Percentiles rank a stretch among this genome's conserved stretches.
phyloP scores from a whole-genome alignment of 2,888 invertebrate genomes.

The Ennomos quercinarius region DNA sequence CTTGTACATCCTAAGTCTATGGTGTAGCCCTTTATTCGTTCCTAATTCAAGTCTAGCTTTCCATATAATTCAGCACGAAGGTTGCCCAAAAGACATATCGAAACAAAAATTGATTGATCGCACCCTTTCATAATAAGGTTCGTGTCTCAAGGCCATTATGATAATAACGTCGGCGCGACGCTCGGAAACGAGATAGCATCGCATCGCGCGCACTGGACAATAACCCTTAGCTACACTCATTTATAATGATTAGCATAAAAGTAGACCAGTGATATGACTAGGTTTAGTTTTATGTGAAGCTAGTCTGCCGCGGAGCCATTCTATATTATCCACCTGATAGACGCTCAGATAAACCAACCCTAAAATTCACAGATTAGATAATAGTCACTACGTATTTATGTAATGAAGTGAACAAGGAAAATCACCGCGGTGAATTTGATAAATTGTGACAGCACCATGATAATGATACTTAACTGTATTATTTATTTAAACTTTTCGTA shows the following conservation, averaged over 20 bases:
- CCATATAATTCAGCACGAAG: constrained; percentile 9
- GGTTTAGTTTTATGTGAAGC: constrained; percentile 38
- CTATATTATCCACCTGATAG: too few relatives aligned
- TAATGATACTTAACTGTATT: too few relatives aligned
- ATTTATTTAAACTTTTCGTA: too few relatives aligned
- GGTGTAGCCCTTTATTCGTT: too few relatives aligned
- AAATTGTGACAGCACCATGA: too few relatives aligned
- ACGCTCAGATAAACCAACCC: too few relatives aligned
- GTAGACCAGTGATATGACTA: constrained; percentile 56
- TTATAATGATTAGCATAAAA: constrained; percentile 75
- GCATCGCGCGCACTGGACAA: constrained; percentile 81
- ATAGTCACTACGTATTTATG: too few relatives aligned
- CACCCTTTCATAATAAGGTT: constrained; percentile 69
- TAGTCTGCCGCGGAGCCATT: too few relatives aligned
- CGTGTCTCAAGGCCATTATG: constrained; percentile 79
- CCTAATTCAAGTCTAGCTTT: not conserved
- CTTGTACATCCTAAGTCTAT: too few relatives aligned
- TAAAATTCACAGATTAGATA: too few relatives aligned
- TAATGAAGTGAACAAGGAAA: too few relatives aligned
- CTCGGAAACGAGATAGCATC: constrained; percentile 79
- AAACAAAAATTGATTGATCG: constrained; percentile 73
- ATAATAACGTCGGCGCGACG: constrained; percentile 78
- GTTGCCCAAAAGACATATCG: constrained; percentile 55
- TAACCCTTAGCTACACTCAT: constrained; percentile 76
- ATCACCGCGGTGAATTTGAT: too few relatives aligned